These are phyloP conservation scores for Hippocampus guttulatus DNA, from an alignment of 2,113 vertebrate genomes.

Conservation along the genomic window DNA sequence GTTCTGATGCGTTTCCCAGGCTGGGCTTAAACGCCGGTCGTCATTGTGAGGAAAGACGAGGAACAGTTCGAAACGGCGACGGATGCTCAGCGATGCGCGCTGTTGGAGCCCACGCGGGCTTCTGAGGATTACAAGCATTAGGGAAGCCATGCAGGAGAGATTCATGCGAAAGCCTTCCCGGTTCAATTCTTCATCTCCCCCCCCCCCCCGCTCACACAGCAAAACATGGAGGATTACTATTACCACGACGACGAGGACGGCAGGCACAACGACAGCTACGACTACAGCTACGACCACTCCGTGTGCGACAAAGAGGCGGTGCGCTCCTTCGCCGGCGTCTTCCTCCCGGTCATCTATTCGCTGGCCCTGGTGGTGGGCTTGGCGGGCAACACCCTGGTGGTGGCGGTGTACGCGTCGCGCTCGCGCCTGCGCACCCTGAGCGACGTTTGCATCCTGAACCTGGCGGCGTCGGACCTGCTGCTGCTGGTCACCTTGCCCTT, in stretches of 20 bases:
- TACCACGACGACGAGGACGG: slow-evolving; percentile 44
- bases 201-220: slow-evolving; percentile 7
- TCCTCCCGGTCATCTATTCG: slow-evolving; percentile 82
- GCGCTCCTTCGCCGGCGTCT: slow-evolving; percentile 78
- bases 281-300: slow-evolving; percentile 75
- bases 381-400: slow-evolving; percentile 82
- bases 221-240: slow-evolving; percentile 62
- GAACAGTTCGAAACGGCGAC: background rate
- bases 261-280: slow-evolving; percentile 44
- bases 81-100: background rate
- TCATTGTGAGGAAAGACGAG: background rate
- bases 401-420: slow-evolving; percentile 80
- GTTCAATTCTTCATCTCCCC: slow-evolving; percentile 13
- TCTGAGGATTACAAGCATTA: slow-evolving; percentile 18
- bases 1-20: background rate
- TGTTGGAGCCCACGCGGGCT: background rate
- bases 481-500: slow-evolving; percentile 89
- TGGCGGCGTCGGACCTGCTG: slow-evolving; percentile 85
- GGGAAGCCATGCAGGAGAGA: slow-evolving; percentile 38
- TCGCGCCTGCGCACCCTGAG: slow-evolving; percentile 82
- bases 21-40: background rate
- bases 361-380: slow-evolving; percentile 80
- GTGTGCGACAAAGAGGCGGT: slow-evolving; percentile 83
- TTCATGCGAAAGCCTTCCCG: slow-evolving; percentile 17
- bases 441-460: slow-evolving; percentile 84